Evolutionary conservation across 2,113 vertebrate genomes (phyloP).

Genomic region (Forbesichthys papilliferus): DNA sequence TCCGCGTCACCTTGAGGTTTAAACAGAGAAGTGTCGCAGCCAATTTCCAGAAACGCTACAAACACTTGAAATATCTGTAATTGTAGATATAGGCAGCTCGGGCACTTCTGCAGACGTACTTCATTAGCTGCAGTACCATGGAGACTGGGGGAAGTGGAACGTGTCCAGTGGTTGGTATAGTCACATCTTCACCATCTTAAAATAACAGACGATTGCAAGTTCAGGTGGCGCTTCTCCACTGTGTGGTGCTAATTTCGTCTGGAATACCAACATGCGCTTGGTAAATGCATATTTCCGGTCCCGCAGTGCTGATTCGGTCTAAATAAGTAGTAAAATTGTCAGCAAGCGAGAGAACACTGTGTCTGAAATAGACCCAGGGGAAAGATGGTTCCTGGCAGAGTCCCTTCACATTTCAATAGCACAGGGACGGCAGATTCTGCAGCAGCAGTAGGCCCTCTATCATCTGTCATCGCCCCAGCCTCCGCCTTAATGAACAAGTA

Average conservation of each 20-base stretch:
- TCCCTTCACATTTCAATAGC: constrained; percentile 49
- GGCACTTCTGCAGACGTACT: constrained; percentile 39
- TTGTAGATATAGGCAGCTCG: constrained; percentile 37
- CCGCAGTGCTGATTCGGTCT: constrained; percentile 34
- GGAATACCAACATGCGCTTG: constrained; percentile 19
- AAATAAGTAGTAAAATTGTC: constrained; percentile 45
- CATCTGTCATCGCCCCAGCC: constrained; percentile 56
- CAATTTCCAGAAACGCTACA: constrained; percentile 59
- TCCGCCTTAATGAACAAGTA: constrained; percentile 65
- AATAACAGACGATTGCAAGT: constrained; percentile 66
- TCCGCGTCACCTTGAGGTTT: constrained; percentile 63
- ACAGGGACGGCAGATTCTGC: constrained; percentile 17
- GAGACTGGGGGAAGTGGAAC: constrained; percentile 45
- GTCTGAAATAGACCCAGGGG: constrained; percentile 45
- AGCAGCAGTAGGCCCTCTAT: constrained; percentile 44
- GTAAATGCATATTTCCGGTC: constrained; percentile 60
- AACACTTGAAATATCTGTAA: constrained; percentile 49
- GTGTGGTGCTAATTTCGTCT: constrained; percentile 46
- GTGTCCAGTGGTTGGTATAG: constrained; percentile 68
- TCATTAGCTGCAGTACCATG: constrained; percentile 51
- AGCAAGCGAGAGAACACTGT: constrained; percentile 21
- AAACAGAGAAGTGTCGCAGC: constrained; percentile 39
- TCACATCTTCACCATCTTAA: constrained; percentile 70
- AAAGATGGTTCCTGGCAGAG: constrained; percentile 55
- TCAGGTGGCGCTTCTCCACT: constrained; percentile 52